A percentile compares a stretch with the other conserved stretches of the same genome.
phyloP scores from a whole-genome alignment of 1,140 invertebrate species.

The Cardiocondyla obscurior region DNA sequence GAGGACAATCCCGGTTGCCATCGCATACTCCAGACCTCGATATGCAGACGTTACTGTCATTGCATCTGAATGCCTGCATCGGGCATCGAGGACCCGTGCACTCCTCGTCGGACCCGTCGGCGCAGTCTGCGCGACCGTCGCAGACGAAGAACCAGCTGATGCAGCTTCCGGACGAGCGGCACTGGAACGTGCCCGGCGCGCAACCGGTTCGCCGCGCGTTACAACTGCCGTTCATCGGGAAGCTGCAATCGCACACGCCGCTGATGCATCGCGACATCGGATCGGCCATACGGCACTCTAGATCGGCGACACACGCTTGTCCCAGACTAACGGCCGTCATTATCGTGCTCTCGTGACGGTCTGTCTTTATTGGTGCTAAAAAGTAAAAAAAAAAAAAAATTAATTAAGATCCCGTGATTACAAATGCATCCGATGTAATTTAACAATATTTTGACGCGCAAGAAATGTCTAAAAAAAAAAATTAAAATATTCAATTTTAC shows the following conservation, averaged over 20 bases:
- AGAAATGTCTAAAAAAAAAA: not conserved
- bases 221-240: conserved; percentile 85
- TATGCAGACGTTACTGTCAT: conserved; percentile 86
- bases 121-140: conserved; percentile 94
- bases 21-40: conserved; percentile 91
- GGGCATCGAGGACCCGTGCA: conserved; percentile 84
- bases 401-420: not conserved
- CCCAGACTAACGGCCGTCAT: conserved; percentile 90
- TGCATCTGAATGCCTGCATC: conserved; percentile 87
- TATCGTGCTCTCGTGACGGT: conserved; percentile 83
- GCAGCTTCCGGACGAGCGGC: conserved; percentile 91
- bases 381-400: not conserved
- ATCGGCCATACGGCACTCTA: conserved; percentile 92
- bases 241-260: conserved; percentile 91
- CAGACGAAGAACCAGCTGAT: conserved; percentile 97
- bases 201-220: conserved; percentile 90
- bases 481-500: conserved; percentile 33
- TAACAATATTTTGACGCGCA: not conserved
- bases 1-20: conserved; percentile 90
- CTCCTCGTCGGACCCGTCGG: conserved; percentile 93
- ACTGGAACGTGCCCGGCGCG: conserved; percentile 92
- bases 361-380: conserved; percentile 69
- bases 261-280: conserved; percentile 89
- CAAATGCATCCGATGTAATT: not conserved
- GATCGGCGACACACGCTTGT: conserved; percentile 88